Evolutionary conservation across 2,888 invertebrate species (phyloP), one percentile per base, ranked within the genome.

Genomic region (Drosophila diplacantha): DNA sequence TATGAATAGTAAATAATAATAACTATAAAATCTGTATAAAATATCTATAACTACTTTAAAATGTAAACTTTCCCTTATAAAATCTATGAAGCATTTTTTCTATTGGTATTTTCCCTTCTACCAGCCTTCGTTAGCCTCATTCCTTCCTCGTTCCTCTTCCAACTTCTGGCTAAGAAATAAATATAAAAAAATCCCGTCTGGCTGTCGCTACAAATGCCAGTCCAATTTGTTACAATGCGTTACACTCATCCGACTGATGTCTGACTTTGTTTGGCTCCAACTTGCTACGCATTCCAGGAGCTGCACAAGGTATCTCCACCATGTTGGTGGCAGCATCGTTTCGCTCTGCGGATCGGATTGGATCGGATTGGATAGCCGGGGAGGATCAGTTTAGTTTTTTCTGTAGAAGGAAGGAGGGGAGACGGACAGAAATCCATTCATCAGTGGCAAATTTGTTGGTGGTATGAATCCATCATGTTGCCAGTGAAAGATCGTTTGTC

Each of bases 371-470:
- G 37, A 22, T 44, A 24, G 39, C 22, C 39, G 16, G 39, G 22
- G 39, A n/a, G 60, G 63, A 41, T 62, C 62, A n/a, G 32, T 46
- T 38, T 22, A 22, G 37, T 20, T 47, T 18, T 18, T 14, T 26
- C 9, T 11, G 11, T 11, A 11, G 24, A 14, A 16, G 47, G 29
- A 29, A 44, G 56, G 32, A 34, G 32, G 31, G 39, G 22, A 57
- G 39, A 60, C 67, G 61, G 61, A 64, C 81, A 81, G 74, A 81
- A 85, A 85, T 86, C 87, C 87, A 87, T 87, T 87, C 87, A 87
- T 87, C 87, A 87, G 88, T 87, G 87, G 87, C 87, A 87, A 85
- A 87, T 87, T 84, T 86, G 86, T 85, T 87, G 86, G 87, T 85
- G 88, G 87, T 87, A 87, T 73, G 81, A 87, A 87, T 87, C 86